Percentiles rank a stretch among this genome's conserved stretches.
phyloP scores from a whole-genome alignment of 2,113 vertebrate genomes.

The Mormyrus lacerda region DNA sequence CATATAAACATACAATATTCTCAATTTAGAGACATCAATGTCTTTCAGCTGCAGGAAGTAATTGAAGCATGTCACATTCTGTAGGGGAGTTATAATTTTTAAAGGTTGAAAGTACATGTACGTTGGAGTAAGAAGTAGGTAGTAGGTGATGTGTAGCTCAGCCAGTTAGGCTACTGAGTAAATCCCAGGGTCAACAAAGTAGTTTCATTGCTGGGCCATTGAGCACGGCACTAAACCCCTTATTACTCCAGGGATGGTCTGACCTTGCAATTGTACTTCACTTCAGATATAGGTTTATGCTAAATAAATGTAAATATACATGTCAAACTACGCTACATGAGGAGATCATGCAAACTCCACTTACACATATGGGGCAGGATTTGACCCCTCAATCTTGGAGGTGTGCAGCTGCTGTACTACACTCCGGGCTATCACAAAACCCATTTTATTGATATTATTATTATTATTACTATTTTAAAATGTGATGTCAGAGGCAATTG shows the following conservation, averaged over 20 bases:
- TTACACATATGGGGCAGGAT: background rate
- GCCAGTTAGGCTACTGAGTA: background rate
- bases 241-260: background rate
- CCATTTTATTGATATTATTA: background rate
- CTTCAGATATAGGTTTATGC: background rate
- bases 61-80: background rate
- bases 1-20: background rate
- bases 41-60: background rate
- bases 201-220: background rate
- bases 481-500: background rate
- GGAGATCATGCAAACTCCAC: background rate
- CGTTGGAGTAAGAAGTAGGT: background rate
- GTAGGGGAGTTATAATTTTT: background rate
- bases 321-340: background rate
- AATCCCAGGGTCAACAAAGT: background rate
- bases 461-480: background rate
- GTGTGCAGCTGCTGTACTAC: background rate
- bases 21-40: background rate
- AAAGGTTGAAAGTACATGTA: background rate
- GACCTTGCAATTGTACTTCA: background rate
- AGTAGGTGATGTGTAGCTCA: background rate
- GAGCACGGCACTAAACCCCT: background rate
- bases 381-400: background rate
- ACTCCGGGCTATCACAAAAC: background rate
- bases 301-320: background rate